phyloP scores from a whole-genome alignment of 2,797 vertebrate species.

The Netta rufina region DNA sequence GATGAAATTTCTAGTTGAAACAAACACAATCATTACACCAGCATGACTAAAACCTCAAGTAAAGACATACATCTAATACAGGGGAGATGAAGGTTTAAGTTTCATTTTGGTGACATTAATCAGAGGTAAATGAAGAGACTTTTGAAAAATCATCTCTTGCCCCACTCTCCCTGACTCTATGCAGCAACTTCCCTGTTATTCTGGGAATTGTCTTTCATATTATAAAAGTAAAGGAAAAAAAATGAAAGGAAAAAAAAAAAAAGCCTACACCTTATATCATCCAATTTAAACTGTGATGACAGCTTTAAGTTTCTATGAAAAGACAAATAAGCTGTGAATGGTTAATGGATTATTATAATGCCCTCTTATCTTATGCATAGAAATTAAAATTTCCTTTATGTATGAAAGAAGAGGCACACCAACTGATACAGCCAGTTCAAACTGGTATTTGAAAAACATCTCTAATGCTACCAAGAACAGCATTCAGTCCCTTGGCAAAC shows the following conservation, averaged over 20 bases:
- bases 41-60: not conserved
- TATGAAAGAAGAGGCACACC: not conserved
- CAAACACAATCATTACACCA: not conserved
- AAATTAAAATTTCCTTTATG: not conserved
- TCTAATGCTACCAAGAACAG: not conserved
- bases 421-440: not conserved
- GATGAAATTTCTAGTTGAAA: not conserved
- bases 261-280: not conserved
- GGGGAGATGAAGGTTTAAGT: not conserved
- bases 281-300: not conserved
- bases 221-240: not conserved
- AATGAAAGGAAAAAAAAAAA: not conserved
- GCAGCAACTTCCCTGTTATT: not conserved
- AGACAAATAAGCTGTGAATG: not conserved
- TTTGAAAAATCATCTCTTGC: not conserved
- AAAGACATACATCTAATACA: not conserved
- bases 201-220: not conserved
- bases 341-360: not conserved
- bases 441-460: not conserved
- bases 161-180: not conserved
- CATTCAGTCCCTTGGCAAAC: not conserved
- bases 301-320: not conserved
- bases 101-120: not conserved
- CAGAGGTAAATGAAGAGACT: not conserved
- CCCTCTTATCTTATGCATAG: not conserved